Conservation (phyloP, 2,888 invertebrate species). For the Apamea epomidion region DNA sequence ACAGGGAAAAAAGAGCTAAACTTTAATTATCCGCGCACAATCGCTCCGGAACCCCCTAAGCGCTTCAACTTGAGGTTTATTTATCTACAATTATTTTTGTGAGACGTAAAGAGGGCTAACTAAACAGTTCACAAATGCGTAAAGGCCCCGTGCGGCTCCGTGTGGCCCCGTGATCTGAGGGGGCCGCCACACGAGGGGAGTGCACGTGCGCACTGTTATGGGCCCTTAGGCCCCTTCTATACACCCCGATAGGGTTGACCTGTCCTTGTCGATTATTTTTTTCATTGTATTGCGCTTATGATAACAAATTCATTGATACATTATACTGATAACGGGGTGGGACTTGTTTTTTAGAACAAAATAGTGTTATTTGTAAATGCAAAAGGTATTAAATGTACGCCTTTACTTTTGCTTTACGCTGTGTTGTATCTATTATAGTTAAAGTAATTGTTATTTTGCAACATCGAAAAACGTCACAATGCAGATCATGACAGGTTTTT, state of each 20-base stretch:
- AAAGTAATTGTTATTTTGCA: not conserved
- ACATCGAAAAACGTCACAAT: not conserved
- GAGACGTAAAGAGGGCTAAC: slow-evolving; percentile 75
- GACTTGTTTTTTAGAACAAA: slow-evolving; percentile 35
- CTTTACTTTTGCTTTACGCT: not conserved
- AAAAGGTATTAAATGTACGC: not conserved
- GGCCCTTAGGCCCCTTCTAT: slow-evolving; percentile 76
- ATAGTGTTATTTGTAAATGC: not conserved
- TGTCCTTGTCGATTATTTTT: slow-evolving; percentile 75
- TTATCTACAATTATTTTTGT: slow-evolving; percentile 85
- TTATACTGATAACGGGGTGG: slow-evolving; percentile 48
- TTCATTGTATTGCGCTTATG: slow-evolving; percentile 70
- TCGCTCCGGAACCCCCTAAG: slow-evolving; percentile 66
- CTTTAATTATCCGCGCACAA: slow-evolving; percentile 71
- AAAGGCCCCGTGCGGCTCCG: slow-evolving; percentile 76
- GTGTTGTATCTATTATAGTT: not conserved
- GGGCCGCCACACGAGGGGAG: slow-evolving; percentile 69
- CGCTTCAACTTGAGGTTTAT: slow-evolving; percentile 81
- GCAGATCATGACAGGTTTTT: not conserved
- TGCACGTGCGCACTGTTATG: slow-evolving; percentile 86
- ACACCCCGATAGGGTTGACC: slow-evolving; percentile 82
- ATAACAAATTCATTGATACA: slow-evolving; percentile 70
- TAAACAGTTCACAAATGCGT: slow-evolving; percentile 82
- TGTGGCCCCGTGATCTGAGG: slow-evolving; percentile 64
- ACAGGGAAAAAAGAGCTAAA: slow-evolving; percentile 56